phyloP scores from a whole-genome alignment of 2,888 invertebrate species.

The Saturnia japonica region DNA sequence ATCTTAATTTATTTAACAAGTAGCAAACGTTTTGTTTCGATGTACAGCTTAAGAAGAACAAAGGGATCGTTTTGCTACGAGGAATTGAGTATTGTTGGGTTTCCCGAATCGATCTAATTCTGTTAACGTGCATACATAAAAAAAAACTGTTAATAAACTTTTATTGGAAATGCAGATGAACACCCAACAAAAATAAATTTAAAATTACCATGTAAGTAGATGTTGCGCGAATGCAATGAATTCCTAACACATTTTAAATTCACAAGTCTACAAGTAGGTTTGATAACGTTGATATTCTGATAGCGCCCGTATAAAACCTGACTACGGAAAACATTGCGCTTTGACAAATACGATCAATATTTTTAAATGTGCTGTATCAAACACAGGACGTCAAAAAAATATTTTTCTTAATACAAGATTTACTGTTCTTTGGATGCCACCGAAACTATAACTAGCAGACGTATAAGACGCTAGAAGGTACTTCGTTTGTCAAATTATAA shows the following conservation, averaged over 20 bases:
- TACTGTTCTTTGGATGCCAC: too few relatives aligned
- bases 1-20: conserved; percentile 10
- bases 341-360: too few relatives aligned
- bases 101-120: background rate
- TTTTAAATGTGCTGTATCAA: too few relatives aligned
- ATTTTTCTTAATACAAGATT: too few relatives aligned
- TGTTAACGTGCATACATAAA: background rate
- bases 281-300: background rate
- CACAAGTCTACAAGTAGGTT: background rate
- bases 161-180: background rate
- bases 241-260: background rate
- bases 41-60: background rate
- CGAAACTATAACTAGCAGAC: too few relatives aligned
- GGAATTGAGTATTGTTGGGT: background rate
- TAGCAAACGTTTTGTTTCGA: conserved; percentile 4
- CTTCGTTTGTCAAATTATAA: too few relatives aligned
- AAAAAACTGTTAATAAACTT: background rate
- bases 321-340: too few relatives aligned
- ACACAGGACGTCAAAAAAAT: too few relatives aligned
- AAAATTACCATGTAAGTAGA: background rate
- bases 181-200: background rate
- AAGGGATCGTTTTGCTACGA: background rate
- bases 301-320: background rate
- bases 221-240: background rate
- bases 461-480: too few relatives aligned